phyloP scores from a whole-genome alignment of 2,888 invertebrate species.

The Hetaerina titia region DNA sequence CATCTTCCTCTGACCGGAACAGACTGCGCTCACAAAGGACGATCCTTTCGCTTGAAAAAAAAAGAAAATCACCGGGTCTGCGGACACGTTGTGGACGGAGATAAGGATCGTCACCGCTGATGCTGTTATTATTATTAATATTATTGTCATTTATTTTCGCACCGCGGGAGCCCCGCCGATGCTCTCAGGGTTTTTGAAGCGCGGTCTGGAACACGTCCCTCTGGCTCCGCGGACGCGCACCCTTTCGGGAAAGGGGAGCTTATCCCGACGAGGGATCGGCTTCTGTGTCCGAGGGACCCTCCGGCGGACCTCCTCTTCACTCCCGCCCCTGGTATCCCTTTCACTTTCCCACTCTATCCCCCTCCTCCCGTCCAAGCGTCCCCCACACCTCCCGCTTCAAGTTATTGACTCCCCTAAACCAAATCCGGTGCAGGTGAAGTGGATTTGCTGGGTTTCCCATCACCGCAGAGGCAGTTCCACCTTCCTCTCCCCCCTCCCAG shows the following conservation, averaged over 20 bases:
- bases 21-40: background rate
- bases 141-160: constrained; percentile 7
- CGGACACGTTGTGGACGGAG: background rate
- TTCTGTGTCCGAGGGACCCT: background rate
- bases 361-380: background rate
- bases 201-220: background rate
- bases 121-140: constrained; percentile 16
- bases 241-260: background rate
- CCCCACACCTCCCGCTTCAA: background rate
- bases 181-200: background rate
- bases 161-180: background rate
- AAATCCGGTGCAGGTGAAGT: constrained; percentile 67
- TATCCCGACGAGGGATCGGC: background rate
- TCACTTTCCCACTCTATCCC: background rate
- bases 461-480: background rate
- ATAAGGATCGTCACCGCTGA: background rate
- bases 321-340: background rate
- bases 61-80: background rate
- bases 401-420: constrained; percentile 48
- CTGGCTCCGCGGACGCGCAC: background rate
- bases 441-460: constrained; percentile 59
- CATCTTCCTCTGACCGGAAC: background rate
- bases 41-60: background rate
- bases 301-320: background rate
- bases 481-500: background rate